Evolutionary conservation across 1,140 invertebrate genomes (phyloP).

Genomic region (Lanistes nyassanus): DNA sequence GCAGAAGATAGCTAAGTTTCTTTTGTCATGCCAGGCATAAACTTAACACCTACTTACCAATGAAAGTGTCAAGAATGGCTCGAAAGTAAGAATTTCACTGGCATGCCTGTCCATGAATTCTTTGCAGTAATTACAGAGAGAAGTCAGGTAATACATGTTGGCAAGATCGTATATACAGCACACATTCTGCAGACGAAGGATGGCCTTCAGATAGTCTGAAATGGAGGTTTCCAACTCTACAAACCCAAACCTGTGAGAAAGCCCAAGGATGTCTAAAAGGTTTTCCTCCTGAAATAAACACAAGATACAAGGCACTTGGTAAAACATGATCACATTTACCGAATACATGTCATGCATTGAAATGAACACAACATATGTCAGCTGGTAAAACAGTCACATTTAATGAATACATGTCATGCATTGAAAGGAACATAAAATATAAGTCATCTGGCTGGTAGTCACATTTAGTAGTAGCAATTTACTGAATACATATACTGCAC

Average conservation of each 20-base stretch:
- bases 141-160: conserved; percentile 76
- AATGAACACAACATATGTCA: too few species aligned
- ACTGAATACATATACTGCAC: too few species aligned
- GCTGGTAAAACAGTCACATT: too few species aligned
- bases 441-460: too few species aligned
- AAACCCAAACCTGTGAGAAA: conserved; percentile 96
- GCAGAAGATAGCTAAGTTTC: too few species aligned
- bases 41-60: conserved; percentile 70
- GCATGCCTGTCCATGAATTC: conserved; percentile 91
- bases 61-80: conserved; percentile 86
- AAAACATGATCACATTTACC: too few species aligned
- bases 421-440: too few species aligned
- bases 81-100: conserved; percentile 81
- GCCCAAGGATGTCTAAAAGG: conserved; percentile 84
- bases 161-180: conserved; percentile 94
- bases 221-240: conserved; percentile 89
- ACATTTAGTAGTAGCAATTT: too few species aligned
- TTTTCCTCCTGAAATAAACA: conserved; percentile 77
- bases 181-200: conserved; percentile 87
- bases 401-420: too few species aligned
- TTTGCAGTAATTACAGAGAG: conserved; percentile 74
- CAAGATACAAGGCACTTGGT: too few species aligned
- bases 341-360: too few species aligned
- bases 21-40: neutral
- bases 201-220: conserved; percentile 91